A percentile compares a stretch with the other conserved stretches of the same genome.
Evolutionary conservation across 2,888 invertebrate genomes (phyloP).

Genomic region (Perithous albicinctus): DNA sequence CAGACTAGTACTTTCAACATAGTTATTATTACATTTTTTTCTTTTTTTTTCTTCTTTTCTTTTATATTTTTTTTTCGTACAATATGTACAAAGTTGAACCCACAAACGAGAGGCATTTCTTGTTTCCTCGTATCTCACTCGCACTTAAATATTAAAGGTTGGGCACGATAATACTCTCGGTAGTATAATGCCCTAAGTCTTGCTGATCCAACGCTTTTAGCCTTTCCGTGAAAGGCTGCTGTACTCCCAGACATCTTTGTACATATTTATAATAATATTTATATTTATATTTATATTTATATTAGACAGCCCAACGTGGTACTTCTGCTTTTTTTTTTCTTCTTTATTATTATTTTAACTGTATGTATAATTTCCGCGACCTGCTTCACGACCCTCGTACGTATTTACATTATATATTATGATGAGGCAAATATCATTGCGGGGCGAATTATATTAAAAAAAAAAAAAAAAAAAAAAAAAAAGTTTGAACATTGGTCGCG

Average conservation of each 20-base stretch:
- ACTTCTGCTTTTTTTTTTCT: slow-evolving; percentile 43
- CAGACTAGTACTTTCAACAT: slow-evolving; percentile 84
- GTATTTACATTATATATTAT: slow-evolving; percentile 39
- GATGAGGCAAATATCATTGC: slow-evolving; percentile 42
- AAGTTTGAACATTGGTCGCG: slow-evolving; percentile 23
- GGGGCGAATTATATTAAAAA: slow-evolving; percentile 15
- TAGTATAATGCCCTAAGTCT: slow-evolving; percentile 85
- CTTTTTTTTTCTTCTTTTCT: slow-evolving; percentile 15
- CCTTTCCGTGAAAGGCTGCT: slow-evolving; percentile 81
- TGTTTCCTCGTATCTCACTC: slow-evolving; percentile 81
- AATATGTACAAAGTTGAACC: slow-evolving; percentile 84
- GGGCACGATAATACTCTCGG: slow-evolving; percentile 85
- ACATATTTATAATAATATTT: slow-evolving; percentile 77
- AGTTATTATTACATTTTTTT: slow-evolving; percentile 77
- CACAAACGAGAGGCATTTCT: slow-evolving; percentile 83
- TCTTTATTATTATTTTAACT: slow-evolving; percentile 41
- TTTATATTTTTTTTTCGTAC: slow-evolving; percentile 73
- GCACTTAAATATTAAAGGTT: slow-evolving; percentile 85
- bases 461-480: too few species aligned
- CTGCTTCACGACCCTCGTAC: slow-evolving; percentile 58
- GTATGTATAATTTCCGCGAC: slow-evolving; percentile 52
- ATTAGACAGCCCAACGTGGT: slow-evolving; percentile 68
- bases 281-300: slow-evolving; percentile 68
- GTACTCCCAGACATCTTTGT: slow-evolving; percentile 81
- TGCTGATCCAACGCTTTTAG: slow-evolving; percentile 84